These are phyloP conservation scores for Allacma fusca DNA, from an alignment of 2,888 invertebrate species.

Conservation along the genomic window DNA sequence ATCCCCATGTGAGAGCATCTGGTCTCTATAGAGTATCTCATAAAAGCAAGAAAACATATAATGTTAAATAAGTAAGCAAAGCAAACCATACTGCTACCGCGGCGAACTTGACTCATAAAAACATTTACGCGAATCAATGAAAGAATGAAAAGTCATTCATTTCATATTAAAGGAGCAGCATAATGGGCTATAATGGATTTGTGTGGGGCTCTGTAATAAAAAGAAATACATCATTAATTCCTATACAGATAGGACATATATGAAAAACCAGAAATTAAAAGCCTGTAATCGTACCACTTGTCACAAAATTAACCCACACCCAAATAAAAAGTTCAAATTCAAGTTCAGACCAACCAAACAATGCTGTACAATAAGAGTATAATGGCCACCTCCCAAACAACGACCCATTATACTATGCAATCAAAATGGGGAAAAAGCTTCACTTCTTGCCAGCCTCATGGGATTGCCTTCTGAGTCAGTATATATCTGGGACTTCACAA, in stretches of 20 bases:
- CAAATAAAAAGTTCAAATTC: slow-evolving; percentile 16
- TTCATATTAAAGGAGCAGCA: background rate
- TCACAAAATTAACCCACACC: slow-evolving; percentile 16
- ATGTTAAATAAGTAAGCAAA: too few relatives aligned
- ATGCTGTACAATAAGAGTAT: background rate
- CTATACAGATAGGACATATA: background rate
- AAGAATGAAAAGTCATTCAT: slow-evolving; percentile 10
- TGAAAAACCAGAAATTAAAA: slow-evolving; percentile 2
- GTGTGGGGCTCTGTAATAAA: background rate
- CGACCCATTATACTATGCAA: background rate
- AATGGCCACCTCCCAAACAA: background rate
- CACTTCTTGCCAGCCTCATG: background rate
- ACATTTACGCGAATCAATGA: slow-evolving; percentile 16
- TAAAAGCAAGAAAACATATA: too few relatives aligned
- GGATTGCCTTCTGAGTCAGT: too few relatives aligned
- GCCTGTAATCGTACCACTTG: slow-evolving; percentile 5
- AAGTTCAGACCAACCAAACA: background rate
- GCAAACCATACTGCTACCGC: background rate
- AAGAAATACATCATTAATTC: background rate
- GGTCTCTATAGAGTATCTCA: too few relatives aligned
- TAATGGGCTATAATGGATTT: background rate
- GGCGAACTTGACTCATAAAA: slow-evolving; percentile 12
- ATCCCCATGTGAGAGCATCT: too few relatives aligned
- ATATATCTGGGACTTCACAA: too few relatives aligned
- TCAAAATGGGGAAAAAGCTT: background rate